Base-by-base conservation (phyloP, 2,113 vertebrate genomes). In the Varanus salvator region DNA sequence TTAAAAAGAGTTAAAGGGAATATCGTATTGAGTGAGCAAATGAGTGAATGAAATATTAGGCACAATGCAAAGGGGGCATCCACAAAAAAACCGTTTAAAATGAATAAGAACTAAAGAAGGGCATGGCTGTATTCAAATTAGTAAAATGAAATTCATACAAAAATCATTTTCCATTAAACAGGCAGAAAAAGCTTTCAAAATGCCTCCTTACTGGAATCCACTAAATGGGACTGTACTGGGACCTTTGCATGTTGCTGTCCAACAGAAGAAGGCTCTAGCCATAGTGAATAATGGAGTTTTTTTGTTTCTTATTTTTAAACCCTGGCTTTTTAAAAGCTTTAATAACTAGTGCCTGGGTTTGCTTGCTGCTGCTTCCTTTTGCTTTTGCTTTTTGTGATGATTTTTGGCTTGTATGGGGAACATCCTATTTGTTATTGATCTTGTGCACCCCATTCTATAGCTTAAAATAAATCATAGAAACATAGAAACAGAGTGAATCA, bases 11-110 rank as follows among this genome's bases (percentile, higher is more conserved):
- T 75, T 90, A 23, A 80, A 69, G 90, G 29, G 85, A 52, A 8
- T 94, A 2, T 88, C 44, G 1, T 1, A 25, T 21, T 86, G 80
- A 64, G 83, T 71, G 75, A 93, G 91, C 54, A 74, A 60, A 93
- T 92, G 86, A 60, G 92, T 92, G 86, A 95, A 71, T 84, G 83
- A 96, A 92, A 57, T 19, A 27, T 92, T 82, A 4, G 75, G 27
- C 74, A 64, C 14, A 60, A 77, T 31, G 27, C 77, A 52, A 27
- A 8, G 29, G 50, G 14, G 54, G 8, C 27, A 3, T 77, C 25
- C 64, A 34, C n/a, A 15, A 29, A 19, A 29, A 64, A 8, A 4
- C 23, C 69, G 19, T 15, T 44, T 38, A 71, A 86, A 86, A 75
- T 86, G 23, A 86, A 54, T 64, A 64, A 86, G 74, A 86, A 14